Evolutionary conservation across 1,140 invertebrate genomes (phyloP).

Genomic region (Macrobrachium nipponense): DNA sequence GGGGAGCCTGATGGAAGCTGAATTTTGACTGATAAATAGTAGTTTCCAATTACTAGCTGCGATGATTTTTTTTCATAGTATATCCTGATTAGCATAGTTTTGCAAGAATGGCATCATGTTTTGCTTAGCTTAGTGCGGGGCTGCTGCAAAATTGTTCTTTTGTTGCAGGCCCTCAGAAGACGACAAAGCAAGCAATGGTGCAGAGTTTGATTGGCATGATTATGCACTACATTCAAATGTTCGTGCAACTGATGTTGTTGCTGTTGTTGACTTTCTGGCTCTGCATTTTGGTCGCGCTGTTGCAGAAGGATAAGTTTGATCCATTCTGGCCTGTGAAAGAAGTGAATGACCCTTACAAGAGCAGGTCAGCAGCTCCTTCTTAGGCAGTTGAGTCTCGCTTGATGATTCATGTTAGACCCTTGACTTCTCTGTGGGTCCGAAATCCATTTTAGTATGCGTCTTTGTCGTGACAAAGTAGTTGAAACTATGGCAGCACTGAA

Average conservation of each 20-base stretch:
- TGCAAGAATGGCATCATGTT: not conserved
- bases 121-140: slow-evolving; percentile 6
- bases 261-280: slow-evolving; percentile 53
- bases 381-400: not conserved
- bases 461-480: no score
- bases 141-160: slow-evolving; percentile 49
- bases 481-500: no score
- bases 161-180: slow-evolving; percentile 43
- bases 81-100: not conserved
- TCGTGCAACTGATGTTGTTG: slow-evolving; percentile 53
- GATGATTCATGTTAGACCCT: no score
- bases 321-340: slow-evolving; percentile 42
- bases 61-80: no score
- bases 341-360: slow-evolving; percentile 32
- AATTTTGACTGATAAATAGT: no score
- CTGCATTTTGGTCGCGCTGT: slow-evolving; percentile 65
- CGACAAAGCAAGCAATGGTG: slow-evolving; percentile 31
- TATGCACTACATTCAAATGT: slow-evolving; percentile 50
- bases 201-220: slow-evolving; percentile 42
- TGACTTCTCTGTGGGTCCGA: no score
- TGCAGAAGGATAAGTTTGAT: slow-evolving; percentile 49
- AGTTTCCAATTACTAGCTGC: no score
- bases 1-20: no score
- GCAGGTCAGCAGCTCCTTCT: slow-evolving; percentile 32
- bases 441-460: no score